Base-by-base conservation (phyloP, 2,113 vertebrate species). In the Thermophis baileyi region DNA sequence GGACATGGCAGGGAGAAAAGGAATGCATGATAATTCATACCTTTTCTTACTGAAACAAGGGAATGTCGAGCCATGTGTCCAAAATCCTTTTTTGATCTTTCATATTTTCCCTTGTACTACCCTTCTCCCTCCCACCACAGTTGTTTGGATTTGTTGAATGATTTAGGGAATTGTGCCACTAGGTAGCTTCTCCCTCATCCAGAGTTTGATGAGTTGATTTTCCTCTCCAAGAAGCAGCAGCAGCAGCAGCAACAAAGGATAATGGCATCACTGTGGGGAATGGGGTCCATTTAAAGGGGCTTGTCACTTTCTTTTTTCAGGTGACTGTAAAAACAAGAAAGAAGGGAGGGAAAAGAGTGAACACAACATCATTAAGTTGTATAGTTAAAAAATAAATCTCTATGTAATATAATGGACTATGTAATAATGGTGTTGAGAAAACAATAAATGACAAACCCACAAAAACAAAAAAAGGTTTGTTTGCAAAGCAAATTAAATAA, bases 271-370 rank as follows among this genome's bases (percentile, higher is more conserved):
- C 10, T 2, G 46, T 90, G 94, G 96, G 94, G 89, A 90, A 0
- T 0, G 88, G 92, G 96, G 93, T 93, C 97, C 96, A 89, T 97
- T 99, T 98, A 99, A 98, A 99, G 98, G 95, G 99, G 98, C 97
- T 99, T 99, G 98, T 99, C 99, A 87, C 98, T 99, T 96, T 99
- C 99, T 96, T 99, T 99, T 98, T 99, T 99, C 98, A 99, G 98
- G 98, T 99, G 99, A 98, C 99, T 99, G 95, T 92, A 90, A 94
- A 85, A 93, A 97, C 90, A 60, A 91, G 94, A 53, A 50, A 22
- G 44, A 9, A 88, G 3, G 89, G 20, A 47, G 27, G 51, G 88
- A 89, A 53, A 91, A 53, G 27, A 25, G 18, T 88, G 86, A 35
- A 49, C 57, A 46, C 27, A 4, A 27, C 40, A 16, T 25, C n/a